phyloP scores from a whole-genome alignment of 1,140 invertebrate genomes.

The Temnothorax longispinosus region DNA sequence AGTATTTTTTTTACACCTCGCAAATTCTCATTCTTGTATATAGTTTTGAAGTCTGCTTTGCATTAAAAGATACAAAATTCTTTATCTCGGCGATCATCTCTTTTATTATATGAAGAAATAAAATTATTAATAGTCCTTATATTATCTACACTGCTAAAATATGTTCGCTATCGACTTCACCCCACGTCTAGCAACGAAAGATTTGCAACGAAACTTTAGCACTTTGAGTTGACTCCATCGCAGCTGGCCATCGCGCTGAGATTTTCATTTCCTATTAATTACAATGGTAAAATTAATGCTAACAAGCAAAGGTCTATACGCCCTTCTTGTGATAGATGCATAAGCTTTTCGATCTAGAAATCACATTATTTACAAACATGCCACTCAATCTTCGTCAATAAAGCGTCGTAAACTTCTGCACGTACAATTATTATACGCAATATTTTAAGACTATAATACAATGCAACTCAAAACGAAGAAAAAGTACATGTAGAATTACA shows the following conservation, averaged over 20 bases:
- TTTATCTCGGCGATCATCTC: background rate
- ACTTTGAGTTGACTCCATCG: background rate
- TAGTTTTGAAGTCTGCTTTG: background rate
- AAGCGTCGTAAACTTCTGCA: background rate
- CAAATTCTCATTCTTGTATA: background rate
- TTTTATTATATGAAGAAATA: background rate
- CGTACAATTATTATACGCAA: background rate
- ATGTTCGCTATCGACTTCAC: background rate
- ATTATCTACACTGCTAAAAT: background rate
- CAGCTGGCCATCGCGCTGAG: background rate
- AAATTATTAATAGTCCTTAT: background rate
- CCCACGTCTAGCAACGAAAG: background rate
- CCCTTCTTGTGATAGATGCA: conserved; percentile 20
- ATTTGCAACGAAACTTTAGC: background rate
- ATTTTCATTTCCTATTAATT: conserved; percentile 12
- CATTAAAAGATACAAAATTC: background rate
- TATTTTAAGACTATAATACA: conserved; percentile 2
- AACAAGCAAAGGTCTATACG: conserved; percentile 27
- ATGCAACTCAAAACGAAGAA: conserved; percentile 2
- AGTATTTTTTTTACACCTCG: background rate
- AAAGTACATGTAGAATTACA: conserved; percentile 10
- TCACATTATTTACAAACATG: conserved; percentile 46
- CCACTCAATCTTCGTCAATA: background rate
- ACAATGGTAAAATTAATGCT: conserved; percentile 29
- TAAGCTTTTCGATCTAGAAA: background rate